A percentile compares a stretch with the other conserved stretches of the same genome.
Evolutionary conservation across 2,113 vertebrate genomes (phyloP).

Genomic region (Macroglossus sobrinus): DNA sequence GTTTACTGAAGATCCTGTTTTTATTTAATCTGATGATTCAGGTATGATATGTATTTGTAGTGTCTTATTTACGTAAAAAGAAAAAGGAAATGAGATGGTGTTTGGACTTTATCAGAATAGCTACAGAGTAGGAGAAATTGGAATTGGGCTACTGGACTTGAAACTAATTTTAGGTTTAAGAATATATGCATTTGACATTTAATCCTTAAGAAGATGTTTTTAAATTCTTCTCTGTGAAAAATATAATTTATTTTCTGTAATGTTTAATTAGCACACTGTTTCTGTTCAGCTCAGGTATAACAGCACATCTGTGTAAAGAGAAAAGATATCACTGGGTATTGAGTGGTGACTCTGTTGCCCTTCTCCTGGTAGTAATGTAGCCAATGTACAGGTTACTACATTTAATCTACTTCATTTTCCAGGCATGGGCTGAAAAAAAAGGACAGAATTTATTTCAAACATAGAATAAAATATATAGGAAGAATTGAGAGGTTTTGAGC

Average conservation of each 20-base stretch:
- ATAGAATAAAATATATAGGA: background rate
- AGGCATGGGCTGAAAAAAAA: background rate
- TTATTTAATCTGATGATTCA: background rate
- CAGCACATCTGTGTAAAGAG: background rate
- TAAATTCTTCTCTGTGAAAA: slow-evolving; percentile 28
- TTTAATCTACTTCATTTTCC: background rate
- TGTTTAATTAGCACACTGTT: background rate
- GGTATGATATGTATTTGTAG: background rate
- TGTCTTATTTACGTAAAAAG: background rate
- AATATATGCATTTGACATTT: slow-evolving; percentile 14
- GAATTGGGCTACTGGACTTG: background rate
- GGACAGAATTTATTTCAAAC: background rate
- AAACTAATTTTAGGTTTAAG: slow-evolving; percentile 39
- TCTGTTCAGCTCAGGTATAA: background rate
- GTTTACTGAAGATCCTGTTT: slow-evolving; percentile 25
- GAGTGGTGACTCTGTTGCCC: background rate
- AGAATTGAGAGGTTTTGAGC: background rate
- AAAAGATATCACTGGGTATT: background rate
- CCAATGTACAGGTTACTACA: background rate
- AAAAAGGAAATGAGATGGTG: background rate
- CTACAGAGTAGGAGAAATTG: background rate
- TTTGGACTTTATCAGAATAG: background rate
- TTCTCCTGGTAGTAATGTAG: background rate
- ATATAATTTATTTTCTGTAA: slow-evolving; percentile 24
- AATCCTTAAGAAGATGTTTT: background rate